Conservation (phyloP, 2,797 vertebrate genomes). For the Vireo griseus region DNA sequence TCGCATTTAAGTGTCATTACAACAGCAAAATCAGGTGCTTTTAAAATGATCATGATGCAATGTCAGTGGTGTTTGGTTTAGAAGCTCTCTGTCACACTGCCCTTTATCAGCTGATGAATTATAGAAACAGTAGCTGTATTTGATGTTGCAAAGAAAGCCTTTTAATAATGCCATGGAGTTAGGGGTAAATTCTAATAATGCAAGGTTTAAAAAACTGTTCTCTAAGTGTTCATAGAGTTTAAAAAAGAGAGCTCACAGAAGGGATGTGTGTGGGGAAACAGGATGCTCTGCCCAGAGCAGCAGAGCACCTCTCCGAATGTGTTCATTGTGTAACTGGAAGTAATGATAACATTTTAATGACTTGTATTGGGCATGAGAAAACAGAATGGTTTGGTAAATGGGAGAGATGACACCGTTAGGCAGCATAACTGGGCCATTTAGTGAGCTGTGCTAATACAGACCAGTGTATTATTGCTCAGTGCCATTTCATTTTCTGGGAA, state of each 20-base stretch:
- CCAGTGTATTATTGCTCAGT: neutral
- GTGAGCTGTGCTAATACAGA: neutral
- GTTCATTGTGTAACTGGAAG: neutral
- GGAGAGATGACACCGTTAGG: neutral
- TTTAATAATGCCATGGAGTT: too few species aligned
- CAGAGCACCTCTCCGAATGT: neutral
- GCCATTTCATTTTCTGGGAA: neutral
- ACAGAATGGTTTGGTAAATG: neutral
- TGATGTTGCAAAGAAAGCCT: neutral
- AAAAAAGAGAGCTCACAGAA: neutral
- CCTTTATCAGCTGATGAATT: too few species aligned
- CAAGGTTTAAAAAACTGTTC: too few species aligned
- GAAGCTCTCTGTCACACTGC: neutral
- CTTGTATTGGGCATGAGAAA: neutral
- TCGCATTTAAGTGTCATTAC: too few species aligned
- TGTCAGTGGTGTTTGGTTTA: neutral
- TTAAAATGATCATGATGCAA: too few species aligned
- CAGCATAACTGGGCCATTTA: too few species aligned
- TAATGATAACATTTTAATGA: neutral
- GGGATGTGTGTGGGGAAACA: neutral
- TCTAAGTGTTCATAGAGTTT: too few species aligned
- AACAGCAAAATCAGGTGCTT: too few species aligned
- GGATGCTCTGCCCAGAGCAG: neutral
- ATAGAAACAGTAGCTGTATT: too few species aligned
- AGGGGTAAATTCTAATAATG: too few species aligned